Evolutionary conservation across 2,113 vertebrate genomes (phyloP).

Genomic region (Melanerpes formicivorus): DNA sequence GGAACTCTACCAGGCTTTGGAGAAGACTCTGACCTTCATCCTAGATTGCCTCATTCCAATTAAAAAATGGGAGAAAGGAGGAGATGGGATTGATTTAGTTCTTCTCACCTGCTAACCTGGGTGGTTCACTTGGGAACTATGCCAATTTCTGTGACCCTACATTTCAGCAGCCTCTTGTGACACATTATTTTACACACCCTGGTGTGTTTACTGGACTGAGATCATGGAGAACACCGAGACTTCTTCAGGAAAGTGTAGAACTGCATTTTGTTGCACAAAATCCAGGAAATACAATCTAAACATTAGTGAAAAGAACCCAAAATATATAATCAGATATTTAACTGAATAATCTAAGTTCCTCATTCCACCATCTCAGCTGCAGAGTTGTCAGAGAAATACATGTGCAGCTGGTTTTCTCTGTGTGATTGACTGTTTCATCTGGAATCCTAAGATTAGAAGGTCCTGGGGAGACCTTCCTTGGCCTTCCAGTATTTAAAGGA

Average conservation of each 20-base stretch:
- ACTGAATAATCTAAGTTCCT: not conserved
- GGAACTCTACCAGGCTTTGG: not conserved
- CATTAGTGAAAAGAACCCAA: not conserved
- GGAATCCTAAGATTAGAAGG: not conserved
- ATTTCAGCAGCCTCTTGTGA: not conserved
- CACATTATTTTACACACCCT: not conserved
- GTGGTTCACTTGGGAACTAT: not conserved
- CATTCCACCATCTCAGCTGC: not conserved
- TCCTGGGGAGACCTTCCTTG: not conserved
- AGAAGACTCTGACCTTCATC: slow-evolving; percentile 29
- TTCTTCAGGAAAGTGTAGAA: not conserved
- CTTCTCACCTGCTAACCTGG: not conserved
- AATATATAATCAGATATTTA: not conserved
- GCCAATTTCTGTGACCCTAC: not conserved
- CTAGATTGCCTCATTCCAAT: not conserved
- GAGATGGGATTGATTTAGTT: not conserved
- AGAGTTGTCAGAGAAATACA: not conserved
- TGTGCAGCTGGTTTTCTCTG: not conserved
- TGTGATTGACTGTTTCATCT: not conserved
- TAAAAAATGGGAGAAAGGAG: not conserved
- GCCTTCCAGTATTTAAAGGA: not conserved
- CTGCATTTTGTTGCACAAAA: not conserved
- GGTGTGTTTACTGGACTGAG: not conserved
- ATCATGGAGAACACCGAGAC: not conserved
- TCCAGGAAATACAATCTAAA: not conserved